Percentiles rank a stretch among this genome's conserved stretches.
These are phyloP conservation scores for Mormyrus lacerda DNA, from an alignment of 2,113 vertebrate genomes.

Conservation along the genomic window DNA sequence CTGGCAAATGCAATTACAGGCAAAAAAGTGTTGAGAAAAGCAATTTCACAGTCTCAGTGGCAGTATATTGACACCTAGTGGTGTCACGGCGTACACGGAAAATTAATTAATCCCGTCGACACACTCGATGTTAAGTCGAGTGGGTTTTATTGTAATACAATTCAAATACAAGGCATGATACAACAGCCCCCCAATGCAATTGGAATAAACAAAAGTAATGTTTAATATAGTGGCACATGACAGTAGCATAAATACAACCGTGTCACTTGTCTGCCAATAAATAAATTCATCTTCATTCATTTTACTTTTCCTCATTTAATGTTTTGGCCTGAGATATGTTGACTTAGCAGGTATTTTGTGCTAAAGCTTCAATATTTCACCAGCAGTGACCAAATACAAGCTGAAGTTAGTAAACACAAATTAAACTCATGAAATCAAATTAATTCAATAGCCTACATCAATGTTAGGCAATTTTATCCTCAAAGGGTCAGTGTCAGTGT, in stretches of 20 bases:
- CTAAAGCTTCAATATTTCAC: background rate
- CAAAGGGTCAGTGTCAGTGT: background rate
- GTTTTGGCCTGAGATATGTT: background rate
- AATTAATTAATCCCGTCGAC: background rate
- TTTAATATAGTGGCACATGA: background rate
- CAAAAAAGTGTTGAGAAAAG: background rate
- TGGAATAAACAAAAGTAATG: background rate
- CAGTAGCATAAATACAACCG: background rate
- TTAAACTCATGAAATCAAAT: background rate
- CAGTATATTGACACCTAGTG: constrained; percentile 23
- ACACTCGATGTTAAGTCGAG: background rate
- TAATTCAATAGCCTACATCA: background rate
- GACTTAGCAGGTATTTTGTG: background rate
- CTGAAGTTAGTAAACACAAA: background rate
- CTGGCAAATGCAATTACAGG: background rate
- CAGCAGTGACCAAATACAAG: background rate
- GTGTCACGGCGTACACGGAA: background rate
- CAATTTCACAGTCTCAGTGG: background rate
- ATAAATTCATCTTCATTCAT: background rate
- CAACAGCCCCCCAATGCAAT: background rate
- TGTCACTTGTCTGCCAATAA: background rate
- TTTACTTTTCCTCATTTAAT: background rate
- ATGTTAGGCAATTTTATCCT: background rate
- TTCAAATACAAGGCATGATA: background rate
- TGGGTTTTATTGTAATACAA: background rate